These are phyloP conservation scores for Numida meleagris DNA, from an alignment of 2,113 vertebrate genomes.

Conservation along the genomic window DNA sequence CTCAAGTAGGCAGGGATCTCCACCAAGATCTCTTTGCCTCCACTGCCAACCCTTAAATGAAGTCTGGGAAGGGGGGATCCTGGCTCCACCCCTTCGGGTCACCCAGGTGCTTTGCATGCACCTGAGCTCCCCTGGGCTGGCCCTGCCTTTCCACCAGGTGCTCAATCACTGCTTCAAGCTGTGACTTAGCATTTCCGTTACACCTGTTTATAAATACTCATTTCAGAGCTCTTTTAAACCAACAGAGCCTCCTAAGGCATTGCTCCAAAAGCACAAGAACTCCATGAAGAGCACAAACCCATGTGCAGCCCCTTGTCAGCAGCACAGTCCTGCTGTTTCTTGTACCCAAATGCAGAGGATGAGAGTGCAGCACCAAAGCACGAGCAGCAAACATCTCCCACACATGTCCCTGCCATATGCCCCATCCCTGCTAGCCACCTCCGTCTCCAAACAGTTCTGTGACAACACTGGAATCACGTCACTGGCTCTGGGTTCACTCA, in stretches of 20 bases:
- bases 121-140: too few species aligned
- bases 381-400: neutral
- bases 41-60: too few species aligned
- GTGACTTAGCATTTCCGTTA: too few species aligned
- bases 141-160: too few species aligned
- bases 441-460: neutral
- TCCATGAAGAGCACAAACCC: neutral
- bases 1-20: too few species aligned
- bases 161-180: too few species aligned
- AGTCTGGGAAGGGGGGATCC: too few species aligned
- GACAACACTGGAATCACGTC: neutral
- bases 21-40: too few species aligned
- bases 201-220: conserved; percentile 42
- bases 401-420: neutral
- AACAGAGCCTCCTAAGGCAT: neutral
- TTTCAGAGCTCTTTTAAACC: conserved; percentile 54
- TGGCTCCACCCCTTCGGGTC: too few species aligned
- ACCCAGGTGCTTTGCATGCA: too few species aligned
- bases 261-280: neutral
- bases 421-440: neutral
- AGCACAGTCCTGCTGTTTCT: neutral
- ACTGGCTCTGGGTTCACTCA: neutral
- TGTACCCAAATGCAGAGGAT: neutral
- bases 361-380: neutral
- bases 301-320: neutral